Conservation (phyloP, 2,888 invertebrate genomes). For the Mystacides longicornis region DNA sequence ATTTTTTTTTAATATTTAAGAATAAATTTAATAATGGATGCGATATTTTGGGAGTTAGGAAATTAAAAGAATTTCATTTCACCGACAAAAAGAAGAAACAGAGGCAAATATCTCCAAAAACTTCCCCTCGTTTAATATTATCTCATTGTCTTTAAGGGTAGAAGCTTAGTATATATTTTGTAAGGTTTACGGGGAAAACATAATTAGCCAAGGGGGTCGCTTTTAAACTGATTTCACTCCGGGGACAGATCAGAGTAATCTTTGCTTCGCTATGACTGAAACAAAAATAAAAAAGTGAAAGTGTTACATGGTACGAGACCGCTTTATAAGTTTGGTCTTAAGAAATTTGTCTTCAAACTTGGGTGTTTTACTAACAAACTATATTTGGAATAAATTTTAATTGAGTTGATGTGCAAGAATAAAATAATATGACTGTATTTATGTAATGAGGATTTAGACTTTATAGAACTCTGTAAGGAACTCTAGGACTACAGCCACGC, state of each 20-base stretch:
- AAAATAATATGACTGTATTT: no score
- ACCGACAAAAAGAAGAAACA: neutral
- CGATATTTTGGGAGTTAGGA: neutral
- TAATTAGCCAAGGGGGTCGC: slow-evolving; percentile 10
- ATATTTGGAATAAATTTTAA: no score
- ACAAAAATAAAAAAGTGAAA: neutral
- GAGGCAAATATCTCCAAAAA: neutral
- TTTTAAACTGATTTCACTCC: slow-evolving; percentile 9
- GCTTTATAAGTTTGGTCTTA: no score
- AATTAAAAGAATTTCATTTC: slow-evolving; percentile 1
- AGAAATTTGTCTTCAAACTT: no score
- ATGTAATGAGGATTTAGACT: no score
- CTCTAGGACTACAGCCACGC: no score
- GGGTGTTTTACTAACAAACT: no score
- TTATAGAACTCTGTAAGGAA: no score
- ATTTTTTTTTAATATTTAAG: no score
- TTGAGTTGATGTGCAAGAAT: no score
- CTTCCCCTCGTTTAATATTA: neutral
- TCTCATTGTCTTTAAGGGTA: neutral
- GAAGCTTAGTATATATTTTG: neutral
- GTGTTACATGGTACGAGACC: neutral
- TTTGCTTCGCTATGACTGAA: slow-evolving; percentile 7
- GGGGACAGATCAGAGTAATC: slow-evolving; percentile 10
- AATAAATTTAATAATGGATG: no score
- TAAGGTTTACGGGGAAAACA: slow-evolving; percentile 12